Base-by-base conservation (phyloP, 2,113 vertebrate genomes). In the Ancistrus triradiatus region DNA sequence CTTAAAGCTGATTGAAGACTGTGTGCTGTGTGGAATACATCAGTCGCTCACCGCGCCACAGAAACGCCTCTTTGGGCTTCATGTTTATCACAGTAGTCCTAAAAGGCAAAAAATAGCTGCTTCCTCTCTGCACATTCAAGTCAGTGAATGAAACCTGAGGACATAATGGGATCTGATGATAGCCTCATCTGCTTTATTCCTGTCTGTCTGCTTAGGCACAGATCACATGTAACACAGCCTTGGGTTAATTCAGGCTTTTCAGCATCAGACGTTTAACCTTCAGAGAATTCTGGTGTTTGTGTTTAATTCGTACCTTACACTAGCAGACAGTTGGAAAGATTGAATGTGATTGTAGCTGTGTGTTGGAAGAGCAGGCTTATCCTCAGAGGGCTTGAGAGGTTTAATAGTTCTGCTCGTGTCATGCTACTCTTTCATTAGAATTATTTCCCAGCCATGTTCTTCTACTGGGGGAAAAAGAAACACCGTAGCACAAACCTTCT, bases 1-100 rank as follows among this genome's bases (percentile, higher is more conserved):
- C 69, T 75, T 77, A 69, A 69, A 59, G 57, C 64, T 77, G 72
- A 80, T 74, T 75, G 76, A 77, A 70, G 69, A 53, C 63, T 59
- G 55, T 53, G 35, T 9, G 65, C 69, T 28, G 70, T 22, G 68
- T 59, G 37, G 70, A 73, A 75, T 72, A 59, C 63, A 72, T 74
- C 71, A 69, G 55, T 14, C 58, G 37, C 59, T 60, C 55, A 56
- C 59, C 40, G 28, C 37, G 13, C 33, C 48, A 37, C 55, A 7
- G 67, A 43, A 48, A 24, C 17, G 31, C 37, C 61, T 68, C 70
- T 71, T 60, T 63, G 59, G 37, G 49, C 65, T 70, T 79, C 70
- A 79, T 79, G 75, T 75, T 75, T 79, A 75, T 75, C 65, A 44
- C 61, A 17, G 49, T 63, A 60, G 55, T 19, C 33, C 62, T 47